Conservation (phyloP, 2,888 invertebrate species). For the Ctenicera cuprea region DNA sequence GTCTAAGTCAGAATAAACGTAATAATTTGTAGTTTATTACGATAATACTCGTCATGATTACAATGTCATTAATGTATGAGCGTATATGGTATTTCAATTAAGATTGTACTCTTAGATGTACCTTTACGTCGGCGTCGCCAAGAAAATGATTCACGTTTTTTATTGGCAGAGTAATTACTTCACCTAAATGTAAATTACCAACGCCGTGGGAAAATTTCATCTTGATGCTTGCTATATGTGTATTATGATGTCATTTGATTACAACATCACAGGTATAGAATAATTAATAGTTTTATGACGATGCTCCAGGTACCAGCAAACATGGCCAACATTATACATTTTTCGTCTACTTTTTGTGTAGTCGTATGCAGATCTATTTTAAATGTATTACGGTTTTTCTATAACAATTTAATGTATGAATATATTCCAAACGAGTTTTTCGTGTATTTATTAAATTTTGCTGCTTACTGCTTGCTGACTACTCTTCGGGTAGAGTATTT, state of each 20-base stretch:
- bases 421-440: too few species aligned
- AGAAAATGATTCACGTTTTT: constrained; percentile 29
- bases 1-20: neutral
- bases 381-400: too few species aligned
- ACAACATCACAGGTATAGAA: constrained; percentile 17
- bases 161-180: constrained; percentile 37
- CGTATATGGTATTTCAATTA: too few species aligned
- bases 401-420: too few species aligned
- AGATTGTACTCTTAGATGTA: neutral
- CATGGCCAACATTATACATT: neutral
- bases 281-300: constrained; percentile 20
- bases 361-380: too few species aligned
- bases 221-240: constrained; percentile 11
- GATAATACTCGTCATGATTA: too few species aligned
- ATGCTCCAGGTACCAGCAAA: neutral
- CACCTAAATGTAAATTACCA: constrained; percentile 20
- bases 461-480: too few species aligned
- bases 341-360: neutral
- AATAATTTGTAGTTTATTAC: too few species aligned
- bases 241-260: constrained; percentile 34
- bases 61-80: too few species aligned
- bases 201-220: constrained; percentile 35
- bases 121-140: neutral
- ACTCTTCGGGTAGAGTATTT: too few species aligned
- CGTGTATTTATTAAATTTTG: too few species aligned